phyloP scores from a whole-genome alignment of 2,797 vertebrate species.

The Onychomys leucogaster region DNA sequence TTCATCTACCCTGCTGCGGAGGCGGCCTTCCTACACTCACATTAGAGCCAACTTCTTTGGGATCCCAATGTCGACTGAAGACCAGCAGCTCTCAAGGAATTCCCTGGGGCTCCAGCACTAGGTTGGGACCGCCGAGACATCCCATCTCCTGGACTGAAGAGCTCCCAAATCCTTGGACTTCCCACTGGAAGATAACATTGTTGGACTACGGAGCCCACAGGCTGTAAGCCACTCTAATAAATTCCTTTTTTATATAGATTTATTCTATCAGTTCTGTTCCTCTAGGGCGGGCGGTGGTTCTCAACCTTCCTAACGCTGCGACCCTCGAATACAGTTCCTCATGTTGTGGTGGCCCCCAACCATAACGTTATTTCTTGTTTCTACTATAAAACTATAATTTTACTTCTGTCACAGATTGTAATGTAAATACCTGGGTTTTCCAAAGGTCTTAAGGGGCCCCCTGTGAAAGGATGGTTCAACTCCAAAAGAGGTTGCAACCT shows the following conservation, averaged over 20 bases:
- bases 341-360: not conserved
- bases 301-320: not conserved
- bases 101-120: not conserved
- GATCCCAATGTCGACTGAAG: not conserved
- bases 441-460: not conserved
- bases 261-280: not conserved
- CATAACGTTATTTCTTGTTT: not conserved
- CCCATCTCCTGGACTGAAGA: not conserved
- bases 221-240: not conserved
- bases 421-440: not conserved
- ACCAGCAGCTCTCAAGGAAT: not conserved
- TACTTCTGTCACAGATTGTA: not conserved
- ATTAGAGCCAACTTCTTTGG: not conserved
- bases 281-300: not conserved
- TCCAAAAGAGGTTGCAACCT: not conserved
- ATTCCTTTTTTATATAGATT: not conserved
- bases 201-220: not conserved
- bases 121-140: not conserved
- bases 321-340: not conserved
- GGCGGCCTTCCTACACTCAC: not conserved
- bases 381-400: not conserved
- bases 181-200: not conserved
- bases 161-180: not conserved
- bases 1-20: not conserved
- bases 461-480: not conserved